Evolutionary conservation across 2,113 vertebrate species (phyloP).

Genomic region (Dipodomys ordii): DNA sequence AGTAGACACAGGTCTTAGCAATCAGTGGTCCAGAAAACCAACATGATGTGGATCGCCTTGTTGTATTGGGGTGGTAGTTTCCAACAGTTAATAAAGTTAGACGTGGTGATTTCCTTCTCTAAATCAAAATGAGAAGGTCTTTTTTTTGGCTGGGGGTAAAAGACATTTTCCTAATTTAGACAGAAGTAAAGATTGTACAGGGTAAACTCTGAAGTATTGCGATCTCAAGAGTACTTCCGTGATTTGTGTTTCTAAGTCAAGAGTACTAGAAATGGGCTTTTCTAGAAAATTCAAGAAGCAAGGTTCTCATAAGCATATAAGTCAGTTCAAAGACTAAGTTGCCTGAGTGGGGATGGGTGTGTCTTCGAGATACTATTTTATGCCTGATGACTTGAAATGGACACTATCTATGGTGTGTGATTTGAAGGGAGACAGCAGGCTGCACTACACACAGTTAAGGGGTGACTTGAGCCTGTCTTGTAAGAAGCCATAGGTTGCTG

Average conservation of each 20-base stretch:
- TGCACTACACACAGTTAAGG: not conserved
- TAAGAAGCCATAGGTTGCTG: not conserved
- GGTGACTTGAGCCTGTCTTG: not conserved
- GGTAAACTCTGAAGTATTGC: not conserved
- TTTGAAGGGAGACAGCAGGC: too few relatives aligned
- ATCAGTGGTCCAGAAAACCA: not conserved
- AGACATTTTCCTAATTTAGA: not conserved
- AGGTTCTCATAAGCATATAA: not conserved
- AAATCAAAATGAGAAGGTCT: not conserved
- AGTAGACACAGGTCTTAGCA: not conserved
- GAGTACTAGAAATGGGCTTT: not conserved
- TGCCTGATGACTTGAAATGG: not conserved
- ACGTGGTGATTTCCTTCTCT: not conserved
- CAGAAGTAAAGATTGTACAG: not conserved
- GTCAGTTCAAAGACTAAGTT: not conserved
- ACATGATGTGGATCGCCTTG: not conserved
- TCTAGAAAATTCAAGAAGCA: not conserved
- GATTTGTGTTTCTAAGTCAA: not conserved
- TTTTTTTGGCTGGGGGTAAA: not conserved
- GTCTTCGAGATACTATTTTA: not conserved
- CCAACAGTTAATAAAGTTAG: not conserved
- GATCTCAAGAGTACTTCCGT: not conserved
- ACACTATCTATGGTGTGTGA: not conserved
- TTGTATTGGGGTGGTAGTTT: not conserved
- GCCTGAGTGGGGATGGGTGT: not conserved